Evolutionary conservation across 2,797 vertebrate genomes (phyloP), one percentile per base, ranked within the genome.

Genomic region (Brachyalestes nurse): DNA sequence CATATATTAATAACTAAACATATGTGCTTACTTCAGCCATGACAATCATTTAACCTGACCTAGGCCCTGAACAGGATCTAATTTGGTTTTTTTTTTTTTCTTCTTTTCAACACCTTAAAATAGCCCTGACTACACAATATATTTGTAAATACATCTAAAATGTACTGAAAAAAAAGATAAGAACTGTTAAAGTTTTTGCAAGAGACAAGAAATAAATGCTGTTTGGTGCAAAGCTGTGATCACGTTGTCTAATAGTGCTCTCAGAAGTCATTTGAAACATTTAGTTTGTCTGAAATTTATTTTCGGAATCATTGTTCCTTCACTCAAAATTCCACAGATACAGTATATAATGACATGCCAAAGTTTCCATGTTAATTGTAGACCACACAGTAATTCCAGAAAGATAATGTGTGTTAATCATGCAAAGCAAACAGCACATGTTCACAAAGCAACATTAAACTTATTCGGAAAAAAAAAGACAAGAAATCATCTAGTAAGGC

Each of bases 41-140:
- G 96, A 97, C 96, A 97, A 96, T 98, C 96, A 94, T 92, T 93
- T 91, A 90, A 88, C 93, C 91, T 87, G 87, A 89, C 84, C 87
- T 90, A 90, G 91, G 91, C 92, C 88, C 92, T 78, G 90, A 91
- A 91, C 89, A 66, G 91, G 82, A 90, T 91, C 90, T 89, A 88
- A 87, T 87, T 47, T 90, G 77, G 84, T 87, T 89, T 89, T 81
- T 60, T 84, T 81, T 83, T 91, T 62, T 34, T 34, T 58, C 4
- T 34, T n/a, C 34, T 10, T 47, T 21, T 67, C 23, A 9, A 40
- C 14, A 69, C 67, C 87, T 93, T 89, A 53, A 91, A 87, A 91
- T 90, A 81, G 88, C 83, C 90, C 91, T 92, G 89, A 93, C 92
- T 84, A 89, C 85, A 90, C 90, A 87, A 92, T 86, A 88, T 86